phyloP scores from a whole-genome alignment of 1,140 invertebrate genomes.

The Conus betulinus region DNA sequence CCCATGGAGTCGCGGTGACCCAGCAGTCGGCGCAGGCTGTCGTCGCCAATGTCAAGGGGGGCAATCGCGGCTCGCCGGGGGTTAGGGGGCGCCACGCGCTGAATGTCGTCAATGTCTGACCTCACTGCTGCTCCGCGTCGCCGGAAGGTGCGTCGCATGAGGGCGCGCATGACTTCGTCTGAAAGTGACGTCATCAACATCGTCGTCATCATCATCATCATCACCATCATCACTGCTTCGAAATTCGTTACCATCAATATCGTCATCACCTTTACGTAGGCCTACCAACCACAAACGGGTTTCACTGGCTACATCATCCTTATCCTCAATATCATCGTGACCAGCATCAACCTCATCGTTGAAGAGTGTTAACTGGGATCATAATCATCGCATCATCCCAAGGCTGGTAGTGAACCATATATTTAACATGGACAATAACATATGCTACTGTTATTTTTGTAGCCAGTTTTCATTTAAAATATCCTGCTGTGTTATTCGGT shows the following conservation, averaged over 20 bases:
- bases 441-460: too few relatives aligned
- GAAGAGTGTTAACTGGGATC: too few relatives aligned
- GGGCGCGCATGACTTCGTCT: constrained; percentile 34
- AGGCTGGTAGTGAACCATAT: too few relatives aligned
- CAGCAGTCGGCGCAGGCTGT: constrained; percentile 17
- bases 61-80: neutral
- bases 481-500: too few relatives aligned
- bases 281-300: neutral
- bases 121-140: constrained; percentile 29
- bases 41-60: constrained; percentile 23
- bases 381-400: too few relatives aligned
- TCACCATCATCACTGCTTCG: neutral
- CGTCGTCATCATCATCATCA: neutral
- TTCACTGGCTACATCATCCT: neutral
- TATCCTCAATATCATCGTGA: neutral
- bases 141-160: constrained; percentile 12
- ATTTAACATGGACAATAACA: too few relatives aligned
- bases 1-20: constrained; percentile 5
- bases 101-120: constrained; percentile 34
- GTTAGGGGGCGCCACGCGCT: constrained; percentile 17
- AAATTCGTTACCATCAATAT: neutral
- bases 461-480: too few relatives aligned
- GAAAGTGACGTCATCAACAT: neutral
- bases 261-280: neutral
- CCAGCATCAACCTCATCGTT: too few relatives aligned